Base-by-base conservation (phyloP, 2,113 vertebrate species). In the Alaudala cheleensis region DNA sequence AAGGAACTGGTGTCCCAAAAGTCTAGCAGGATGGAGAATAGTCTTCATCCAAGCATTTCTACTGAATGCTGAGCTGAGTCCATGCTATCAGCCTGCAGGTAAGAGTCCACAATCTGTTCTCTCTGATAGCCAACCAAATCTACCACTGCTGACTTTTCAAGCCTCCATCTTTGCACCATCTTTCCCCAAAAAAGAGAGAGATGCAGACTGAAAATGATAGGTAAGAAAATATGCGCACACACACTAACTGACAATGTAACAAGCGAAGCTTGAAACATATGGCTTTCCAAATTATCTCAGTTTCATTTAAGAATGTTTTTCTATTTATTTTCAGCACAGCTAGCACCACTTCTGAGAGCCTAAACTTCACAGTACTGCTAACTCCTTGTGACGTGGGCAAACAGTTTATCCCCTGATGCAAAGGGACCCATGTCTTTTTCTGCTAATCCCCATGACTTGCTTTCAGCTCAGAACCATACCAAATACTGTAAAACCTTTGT, bases 401-500 rank as follows among this genome's bases (percentile, higher is more conserved):
- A 74, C 47, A 87, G 49, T 70, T 91, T 61, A 92, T 77, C 31
- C 25, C 25, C 53, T 70, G 73, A 95, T 66, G 65, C 9, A 2
- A 91, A 95, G 44, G 69, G 77, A 70, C 61, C 73, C 81, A 11
- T 77, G 70, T 44, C 39, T 73, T 83, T 83, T 91, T 33, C 81
- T 88, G 58, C 83, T 94, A 33, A 47, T 91, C 83, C 61, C 64
- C 79, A 76, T 21, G n/a, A 93, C 65, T 84, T 66, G 45, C 50
- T 67, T 86, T 91, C 92, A 92, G 4, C 66, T 81, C 88, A 81
- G 76, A 93, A 61, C 65, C 69, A 64, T 21, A 84, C 57, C 90
- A 94, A 95, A 66, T 24, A 88, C 61, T 56, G 39, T 37, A 83
- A 70, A 95, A 84, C 69, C 82, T 56, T 88, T 86, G 86, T 72